These are phyloP conservation scores for Gobius niger DNA, from an alignment of 2,113 vertebrate species.

Conservation along the genomic window DNA sequence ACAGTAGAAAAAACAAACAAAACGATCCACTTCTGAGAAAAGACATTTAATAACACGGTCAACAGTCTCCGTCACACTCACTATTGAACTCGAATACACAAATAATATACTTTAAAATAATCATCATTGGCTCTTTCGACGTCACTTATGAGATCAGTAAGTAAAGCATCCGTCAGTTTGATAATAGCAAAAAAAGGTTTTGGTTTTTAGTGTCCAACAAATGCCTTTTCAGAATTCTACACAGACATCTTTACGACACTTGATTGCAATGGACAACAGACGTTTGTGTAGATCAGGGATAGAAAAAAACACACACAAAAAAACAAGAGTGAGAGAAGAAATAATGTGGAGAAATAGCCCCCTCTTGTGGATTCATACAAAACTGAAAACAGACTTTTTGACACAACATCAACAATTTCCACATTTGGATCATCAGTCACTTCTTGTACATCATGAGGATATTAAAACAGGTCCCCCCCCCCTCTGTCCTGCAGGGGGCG, in stretches of 20 bases:
- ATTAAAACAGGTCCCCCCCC: not conserved
- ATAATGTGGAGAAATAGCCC: slow-evolving; percentile 10
- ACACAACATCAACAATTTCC: too few relatives aligned
- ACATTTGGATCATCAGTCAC: not conserved
- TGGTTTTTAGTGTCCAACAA: not conserved
- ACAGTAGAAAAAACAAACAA: not conserved
- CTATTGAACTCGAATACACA: slow-evolving; percentile 22
- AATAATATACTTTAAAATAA: slow-evolving; percentile 13
- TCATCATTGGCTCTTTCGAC: not conserved
- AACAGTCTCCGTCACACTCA: not conserved
- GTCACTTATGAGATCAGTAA: not conserved
- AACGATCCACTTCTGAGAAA: not conserved
- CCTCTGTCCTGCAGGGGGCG: not conserved
- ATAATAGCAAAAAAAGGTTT: too few relatives aligned
- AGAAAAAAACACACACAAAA: not conserved
- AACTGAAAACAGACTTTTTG: slow-evolving; percentile 18
- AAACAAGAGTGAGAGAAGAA: not conserved
- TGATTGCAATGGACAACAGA: not conserved
- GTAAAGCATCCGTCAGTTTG: too few relatives aligned
- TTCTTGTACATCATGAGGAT: not conserved
- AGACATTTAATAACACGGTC: slow-evolving; percentile 29
- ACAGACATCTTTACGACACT: too few relatives aligned
- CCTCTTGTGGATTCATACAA: slow-evolving; percentile 45
- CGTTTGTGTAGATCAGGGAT: not conserved
- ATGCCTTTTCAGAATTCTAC: not conserved